phyloP scores from a whole-genome alignment of 2,888 invertebrate species.

The Caradrina kadenii region DNA sequence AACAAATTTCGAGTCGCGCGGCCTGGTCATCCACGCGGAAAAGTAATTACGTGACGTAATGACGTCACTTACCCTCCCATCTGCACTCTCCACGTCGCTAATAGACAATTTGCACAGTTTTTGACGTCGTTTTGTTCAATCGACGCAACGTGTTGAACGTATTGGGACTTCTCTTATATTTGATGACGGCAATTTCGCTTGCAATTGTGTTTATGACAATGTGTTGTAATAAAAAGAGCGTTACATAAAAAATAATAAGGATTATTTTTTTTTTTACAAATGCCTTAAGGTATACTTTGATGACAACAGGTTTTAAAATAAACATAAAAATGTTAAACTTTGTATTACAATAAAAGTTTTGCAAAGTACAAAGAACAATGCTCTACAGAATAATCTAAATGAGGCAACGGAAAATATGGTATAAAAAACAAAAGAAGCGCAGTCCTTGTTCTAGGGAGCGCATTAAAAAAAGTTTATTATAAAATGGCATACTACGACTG shows the following conservation, averaged over 20 bases:
- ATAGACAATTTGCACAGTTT: slow-evolving; percentile 88
- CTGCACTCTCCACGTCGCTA: slow-evolving; percentile 75
- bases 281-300: slow-evolving; percentile 8
- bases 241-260: slow-evolving; percentile 6
- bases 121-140: slow-evolving; percentile 76
- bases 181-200: slow-evolving; percentile 46
- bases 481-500: slow-evolving; percentile 73
- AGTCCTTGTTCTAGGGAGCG: slow-evolving; percentile 66
- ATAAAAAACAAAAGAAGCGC: slow-evolving; percentile 74
- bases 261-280: slow-evolving; percentile 7
- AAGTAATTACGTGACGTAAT: slow-evolving; percentile 89
- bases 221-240: slow-evolving; percentile 37
- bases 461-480: slow-evolving; percentile 74
- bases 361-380: slow-evolving; percentile 62
- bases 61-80: slow-evolving; percentile 86
- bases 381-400: slow-evolving; percentile 67
- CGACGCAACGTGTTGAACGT: slow-evolving; percentile 56
- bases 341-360: slow-evolving; percentile 38
- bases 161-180: slow-evolving; percentile 52
- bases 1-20: slow-evolving; percentile 84
- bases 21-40: slow-evolving; percentile 87
- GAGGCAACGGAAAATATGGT: slow-evolving; percentile 71
- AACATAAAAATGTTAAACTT: slow-evolving; percentile 13
- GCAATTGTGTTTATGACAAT: slow-evolving; percentile 41
- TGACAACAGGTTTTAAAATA: neutral